Conservation (phyloP, 2,888 invertebrate species). For the Rhopalosiphum nymphaeae region DNA sequence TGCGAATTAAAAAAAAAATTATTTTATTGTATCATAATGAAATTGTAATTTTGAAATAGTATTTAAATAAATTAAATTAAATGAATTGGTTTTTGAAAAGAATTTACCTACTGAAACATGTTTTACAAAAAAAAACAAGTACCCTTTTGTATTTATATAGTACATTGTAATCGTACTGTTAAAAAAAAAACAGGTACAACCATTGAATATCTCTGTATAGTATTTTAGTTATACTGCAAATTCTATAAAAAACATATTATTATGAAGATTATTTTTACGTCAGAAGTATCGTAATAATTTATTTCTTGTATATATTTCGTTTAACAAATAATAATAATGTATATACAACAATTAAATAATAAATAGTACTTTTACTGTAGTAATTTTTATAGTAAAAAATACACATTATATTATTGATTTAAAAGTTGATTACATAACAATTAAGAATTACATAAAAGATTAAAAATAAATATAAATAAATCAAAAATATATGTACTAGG, state of each 20-base stretch:
- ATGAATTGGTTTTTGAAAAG: background rate
- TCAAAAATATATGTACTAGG: background rate
- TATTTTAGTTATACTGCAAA: background rate
- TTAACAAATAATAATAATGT: background rate
- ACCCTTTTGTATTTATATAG: background rate
- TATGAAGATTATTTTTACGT: background rate
- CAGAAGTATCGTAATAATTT: background rate
- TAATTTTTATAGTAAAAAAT: background rate
- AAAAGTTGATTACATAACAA: background rate
- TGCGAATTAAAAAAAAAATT: background rate
- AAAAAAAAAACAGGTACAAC: background rate
- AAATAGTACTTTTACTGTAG: background rate
- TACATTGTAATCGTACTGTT: background rate
- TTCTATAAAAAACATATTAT: background rate
- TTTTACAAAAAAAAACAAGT: background rate
- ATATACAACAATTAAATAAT: background rate
- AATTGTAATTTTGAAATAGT: background rate
- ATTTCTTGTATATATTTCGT: background rate
- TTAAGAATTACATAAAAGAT: background rate
- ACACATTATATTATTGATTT: background rate
- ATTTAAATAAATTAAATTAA: background rate
- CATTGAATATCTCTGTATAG: background rate
- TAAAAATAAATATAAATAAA: background rate
- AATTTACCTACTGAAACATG: background rate
- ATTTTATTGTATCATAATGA: background rate